Evolutionary conservation across 2,797 vertebrate genomes (phyloP).

Genomic region (Acrocephalus scirpaceus): DNA sequence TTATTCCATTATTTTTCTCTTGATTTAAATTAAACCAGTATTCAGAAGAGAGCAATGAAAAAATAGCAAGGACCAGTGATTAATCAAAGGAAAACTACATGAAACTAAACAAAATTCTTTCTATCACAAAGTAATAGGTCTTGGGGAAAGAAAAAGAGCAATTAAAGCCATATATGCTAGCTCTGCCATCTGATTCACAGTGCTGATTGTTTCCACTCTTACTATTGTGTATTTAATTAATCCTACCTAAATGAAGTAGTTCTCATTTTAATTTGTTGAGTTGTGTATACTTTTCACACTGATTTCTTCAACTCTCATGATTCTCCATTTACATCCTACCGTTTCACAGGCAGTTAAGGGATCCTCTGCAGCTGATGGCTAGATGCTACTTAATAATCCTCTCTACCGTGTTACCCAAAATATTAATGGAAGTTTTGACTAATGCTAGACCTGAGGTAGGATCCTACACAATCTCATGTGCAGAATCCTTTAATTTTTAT

Average conservation of each 20-base stretch:
- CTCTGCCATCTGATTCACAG: not conserved
- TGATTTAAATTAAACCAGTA: not conserved
- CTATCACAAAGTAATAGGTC: not conserved
- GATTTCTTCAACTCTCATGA: not conserved
- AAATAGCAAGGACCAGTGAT: not conserved
- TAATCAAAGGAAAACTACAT: not conserved
- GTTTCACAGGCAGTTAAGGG: not conserved
- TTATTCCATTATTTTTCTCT: not conserved
- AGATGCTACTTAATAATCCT: not conserved
- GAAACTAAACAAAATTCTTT: not conserved
- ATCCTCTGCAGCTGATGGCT: not conserved
- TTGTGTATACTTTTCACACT: not conserved
- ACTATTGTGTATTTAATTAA: not conserved
- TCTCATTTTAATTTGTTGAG: not conserved
- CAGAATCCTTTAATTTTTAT: not conserved
- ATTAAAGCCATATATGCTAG: not conserved
- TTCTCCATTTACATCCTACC: not conserved
- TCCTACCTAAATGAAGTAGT: not conserved
- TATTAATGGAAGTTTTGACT: not conserved
- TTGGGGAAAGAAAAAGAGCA: not conserved
- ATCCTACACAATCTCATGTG: not conserved
- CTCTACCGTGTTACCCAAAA: not conserved
- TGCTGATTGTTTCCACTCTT: not conserved
- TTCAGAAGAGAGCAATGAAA: not conserved
- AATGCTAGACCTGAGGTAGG: not conserved